Evolutionary conservation across 2,113 vertebrate species (phyloP).

Genomic region (Formicarius rufipectus): DNA sequence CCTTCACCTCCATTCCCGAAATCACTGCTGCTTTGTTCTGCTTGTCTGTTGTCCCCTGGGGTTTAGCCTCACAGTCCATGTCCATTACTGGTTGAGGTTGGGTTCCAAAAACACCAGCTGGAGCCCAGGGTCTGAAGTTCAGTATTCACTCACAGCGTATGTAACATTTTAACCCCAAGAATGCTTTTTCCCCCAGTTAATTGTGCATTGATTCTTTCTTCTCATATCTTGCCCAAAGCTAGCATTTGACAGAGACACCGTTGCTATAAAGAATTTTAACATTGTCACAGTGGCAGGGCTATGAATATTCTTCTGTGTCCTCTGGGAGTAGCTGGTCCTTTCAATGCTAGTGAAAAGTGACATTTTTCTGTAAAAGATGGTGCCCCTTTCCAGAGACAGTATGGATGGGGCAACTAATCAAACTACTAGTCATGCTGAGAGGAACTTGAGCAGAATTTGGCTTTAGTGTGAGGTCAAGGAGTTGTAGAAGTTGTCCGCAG

Average conservation of each 20-base stretch:
- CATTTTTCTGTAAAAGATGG: not conserved
- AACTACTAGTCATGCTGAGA: not conserved
- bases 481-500: constrained; percentile 2
- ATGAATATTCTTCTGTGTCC: not conserved
- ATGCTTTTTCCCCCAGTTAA: not conserved
- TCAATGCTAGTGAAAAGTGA: not conserved
- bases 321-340: not conserved
- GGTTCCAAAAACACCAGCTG: not conserved
- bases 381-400: not conserved
- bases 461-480: not conserved
- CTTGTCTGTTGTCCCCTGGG: not conserved
- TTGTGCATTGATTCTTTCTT: not conserved
- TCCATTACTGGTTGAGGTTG: not conserved
- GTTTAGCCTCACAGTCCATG: not conserved
- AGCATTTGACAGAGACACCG: not conserved
- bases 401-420: not conserved
- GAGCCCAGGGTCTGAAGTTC: not conserved
- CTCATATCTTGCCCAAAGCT: not conserved
- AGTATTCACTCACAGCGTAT: not conserved
- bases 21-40: not conserved
- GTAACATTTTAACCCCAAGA: not conserved
- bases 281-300: not conserved
- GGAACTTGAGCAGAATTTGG: not conserved
- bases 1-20: not conserved
- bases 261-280: not conserved